Evolutionary conservation across 2,888 invertebrate species (phyloP).

Genomic region (Tineola bisselliella): DNA sequence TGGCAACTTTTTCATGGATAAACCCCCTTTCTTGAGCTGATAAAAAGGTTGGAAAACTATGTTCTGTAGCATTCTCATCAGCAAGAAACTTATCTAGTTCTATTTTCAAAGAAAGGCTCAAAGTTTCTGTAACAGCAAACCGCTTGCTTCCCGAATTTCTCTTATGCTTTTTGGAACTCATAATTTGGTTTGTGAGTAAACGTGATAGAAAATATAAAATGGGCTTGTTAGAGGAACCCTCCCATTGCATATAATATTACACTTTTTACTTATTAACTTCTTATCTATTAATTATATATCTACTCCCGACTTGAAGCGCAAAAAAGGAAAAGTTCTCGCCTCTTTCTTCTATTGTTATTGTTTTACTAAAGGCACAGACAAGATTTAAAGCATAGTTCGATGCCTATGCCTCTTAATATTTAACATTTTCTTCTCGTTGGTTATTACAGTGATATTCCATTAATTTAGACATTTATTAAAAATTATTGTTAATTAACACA

Average conservation of each 20-base stretch:
- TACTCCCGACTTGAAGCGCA: not conserved
- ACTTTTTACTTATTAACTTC: not conserved
- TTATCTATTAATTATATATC: not conserved
- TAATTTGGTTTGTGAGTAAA: conserved; percentile 27
- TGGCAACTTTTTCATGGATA: conserved; percentile 76
- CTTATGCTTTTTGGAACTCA: conserved; percentile 54
- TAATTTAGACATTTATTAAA: no score
- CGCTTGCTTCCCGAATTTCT: conserved; percentile 47
- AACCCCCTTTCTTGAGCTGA: conserved; percentile 82
- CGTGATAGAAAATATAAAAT: conserved; percentile 7
- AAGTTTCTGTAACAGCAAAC: conserved; percentile 59
- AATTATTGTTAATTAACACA: no score
- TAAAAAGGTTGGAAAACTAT: conserved; percentile 77
- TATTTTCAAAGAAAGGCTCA: conserved; percentile 59
- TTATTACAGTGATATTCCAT: no score
- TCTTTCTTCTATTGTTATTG: no score
- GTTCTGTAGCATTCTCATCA: conserved; percentile 59
- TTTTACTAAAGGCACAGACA: no score
- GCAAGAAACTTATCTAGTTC: conserved; percentile 55
- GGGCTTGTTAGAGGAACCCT: not conserved
- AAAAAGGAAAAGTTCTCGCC: no score
- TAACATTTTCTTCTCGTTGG: no score
- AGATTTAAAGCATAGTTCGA: no score
- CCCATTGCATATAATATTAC: not conserved
- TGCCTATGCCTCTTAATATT: no score